These are phyloP conservation scores for Dolichomitus sp. DNA, from an alignment of 2,888 invertebrate genomes.

Conservation along the genomic window DNA sequence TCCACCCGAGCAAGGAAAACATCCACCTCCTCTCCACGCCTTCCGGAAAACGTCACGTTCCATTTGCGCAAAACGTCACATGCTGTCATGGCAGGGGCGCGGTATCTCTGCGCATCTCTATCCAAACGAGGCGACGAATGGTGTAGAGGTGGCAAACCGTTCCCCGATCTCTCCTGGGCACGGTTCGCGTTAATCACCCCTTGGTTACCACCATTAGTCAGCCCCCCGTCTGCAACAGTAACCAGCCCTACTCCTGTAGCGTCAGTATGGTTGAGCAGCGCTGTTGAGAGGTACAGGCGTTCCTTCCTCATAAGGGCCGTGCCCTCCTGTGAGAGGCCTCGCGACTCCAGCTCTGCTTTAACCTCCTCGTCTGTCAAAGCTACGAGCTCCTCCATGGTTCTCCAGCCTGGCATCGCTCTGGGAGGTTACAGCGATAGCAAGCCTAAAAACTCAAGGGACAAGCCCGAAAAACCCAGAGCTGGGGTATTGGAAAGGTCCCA, in stretches of 20 bases:
- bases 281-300: background rate
- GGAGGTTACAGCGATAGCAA: background rate
- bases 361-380: background rate
- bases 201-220: too few relatives aligned
- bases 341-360: background rate
- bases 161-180: too few relatives aligned
- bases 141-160: background rate
- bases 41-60: conserved; percentile 7
- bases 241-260: background rate
- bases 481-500: too few relatives aligned
- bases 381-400: background rate
- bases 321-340: background rate
- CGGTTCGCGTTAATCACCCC: too few relatives aligned
- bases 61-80: background rate
- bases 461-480: too few relatives aligned
- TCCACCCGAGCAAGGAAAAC: background rate
- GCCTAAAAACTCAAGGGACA: background rate
- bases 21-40: background rate
- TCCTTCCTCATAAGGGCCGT: background rate
- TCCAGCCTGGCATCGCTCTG: background rate
- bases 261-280: background rate
- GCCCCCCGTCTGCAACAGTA: background rate
- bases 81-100: background rate
- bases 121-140: background rate
- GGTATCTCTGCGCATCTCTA: background rate